These are phyloP conservation scores for Proctacanthus coquilletti DNA, from an alignment of 1,140 invertebrate species.

Conservation along the genomic window DNA sequence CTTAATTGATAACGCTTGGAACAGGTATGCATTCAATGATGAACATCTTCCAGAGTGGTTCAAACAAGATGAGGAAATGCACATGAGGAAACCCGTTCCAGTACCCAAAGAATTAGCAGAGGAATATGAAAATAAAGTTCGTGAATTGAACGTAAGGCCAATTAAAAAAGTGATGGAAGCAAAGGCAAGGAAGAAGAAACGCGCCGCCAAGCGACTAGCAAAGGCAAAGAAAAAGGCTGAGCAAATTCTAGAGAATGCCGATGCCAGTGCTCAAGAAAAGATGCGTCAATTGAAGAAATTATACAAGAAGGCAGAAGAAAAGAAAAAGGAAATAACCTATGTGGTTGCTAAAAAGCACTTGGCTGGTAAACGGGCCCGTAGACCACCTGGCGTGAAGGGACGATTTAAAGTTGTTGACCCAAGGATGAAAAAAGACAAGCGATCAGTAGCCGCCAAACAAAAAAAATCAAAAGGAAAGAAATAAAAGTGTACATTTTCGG, in stretches of 20 bases:
- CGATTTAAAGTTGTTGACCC: slow-evolving; percentile 89
- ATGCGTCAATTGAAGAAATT: slow-evolving; percentile 78
- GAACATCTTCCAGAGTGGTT: slow-evolving; percentile 93
- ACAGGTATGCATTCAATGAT: slow-evolving; percentile 79
- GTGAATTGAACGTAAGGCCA: slow-evolving; percentile 83
- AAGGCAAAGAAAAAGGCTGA: slow-evolving; percentile 94
- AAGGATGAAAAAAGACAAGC: slow-evolving; percentile 88
- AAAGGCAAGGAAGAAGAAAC: slow-evolving; percentile 91
- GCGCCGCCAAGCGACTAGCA: slow-evolving; percentile 69
- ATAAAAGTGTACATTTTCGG: too few species aligned
- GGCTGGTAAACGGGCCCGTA: slow-evolving; percentile 52
- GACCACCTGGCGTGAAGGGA: slow-evolving; percentile 81
- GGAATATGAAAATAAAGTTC: slow-evolving; percentile 57
- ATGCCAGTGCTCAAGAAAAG: slow-evolving; percentile 84
- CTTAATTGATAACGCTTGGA: slow-evolving; percentile 77
- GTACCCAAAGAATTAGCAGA: slow-evolving; percentile 61
- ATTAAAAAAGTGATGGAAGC: slow-evolving; percentile 98
- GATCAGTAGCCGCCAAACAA: slow-evolving; percentile 51
- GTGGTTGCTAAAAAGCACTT: slow-evolving; percentile 86
- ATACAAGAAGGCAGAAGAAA: slow-evolving; percentile 81
- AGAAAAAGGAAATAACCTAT: slow-evolving; percentile 84
- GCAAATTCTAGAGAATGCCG: slow-evolving; percentile 72
- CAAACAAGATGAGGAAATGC: slow-evolving; percentile 79
- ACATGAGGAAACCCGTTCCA: slow-evolving; percentile 63
- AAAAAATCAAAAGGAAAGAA: too few species aligned